These are phyloP conservation scores for Argynnis bischoffii DNA, from an alignment of 2,888 invertebrate species.

Conservation along the genomic window DNA sequence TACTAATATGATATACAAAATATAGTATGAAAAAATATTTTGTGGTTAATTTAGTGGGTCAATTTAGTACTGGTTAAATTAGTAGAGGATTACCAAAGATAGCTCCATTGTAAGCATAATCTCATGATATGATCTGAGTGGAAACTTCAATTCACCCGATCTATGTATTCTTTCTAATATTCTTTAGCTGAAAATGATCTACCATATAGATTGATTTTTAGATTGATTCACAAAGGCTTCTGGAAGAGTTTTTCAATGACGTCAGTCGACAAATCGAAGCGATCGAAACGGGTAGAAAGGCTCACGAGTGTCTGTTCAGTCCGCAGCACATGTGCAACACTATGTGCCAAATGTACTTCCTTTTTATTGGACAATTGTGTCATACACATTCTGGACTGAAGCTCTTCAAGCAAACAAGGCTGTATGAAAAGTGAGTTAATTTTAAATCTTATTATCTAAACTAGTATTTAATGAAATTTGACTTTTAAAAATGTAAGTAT, in stretches of 20 bases:
- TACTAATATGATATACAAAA: too few relatives aligned
- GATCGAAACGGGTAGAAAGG: constrained; percentile 87
- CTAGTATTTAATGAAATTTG: background rate
- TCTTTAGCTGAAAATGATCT: too few relatives aligned
- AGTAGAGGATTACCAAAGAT: too few relatives aligned
- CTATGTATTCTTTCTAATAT: too few relatives aligned
- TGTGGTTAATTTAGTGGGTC: too few relatives aligned
- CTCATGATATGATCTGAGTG: too few relatives aligned
- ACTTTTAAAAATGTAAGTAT: too few relatives aligned
- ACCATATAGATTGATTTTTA: constrained; percentile 49
- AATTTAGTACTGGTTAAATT: too few relatives aligned
- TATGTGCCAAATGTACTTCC: constrained; percentile 96
- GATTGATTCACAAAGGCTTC: constrained; percentile 86
- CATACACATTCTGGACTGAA: constrained; percentile 86
- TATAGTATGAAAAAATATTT: too few relatives aligned
- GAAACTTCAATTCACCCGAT: too few relatives aligned
- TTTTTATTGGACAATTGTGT: constrained; percentile 94
- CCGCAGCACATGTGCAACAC: constrained; percentile 94
- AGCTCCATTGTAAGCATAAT: too few relatives aligned
- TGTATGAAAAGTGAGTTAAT: constrained; percentile 87
- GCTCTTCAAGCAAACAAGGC: constrained; percentile 87
- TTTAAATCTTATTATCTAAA: background rate
- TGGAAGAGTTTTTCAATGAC: constrained; percentile 91
- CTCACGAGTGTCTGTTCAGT: constrained; percentile 93
- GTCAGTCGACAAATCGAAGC: constrained; percentile 88